phyloP scores from a whole-genome alignment of 2,113 vertebrate genomes.

The Marmota monax region DNA sequence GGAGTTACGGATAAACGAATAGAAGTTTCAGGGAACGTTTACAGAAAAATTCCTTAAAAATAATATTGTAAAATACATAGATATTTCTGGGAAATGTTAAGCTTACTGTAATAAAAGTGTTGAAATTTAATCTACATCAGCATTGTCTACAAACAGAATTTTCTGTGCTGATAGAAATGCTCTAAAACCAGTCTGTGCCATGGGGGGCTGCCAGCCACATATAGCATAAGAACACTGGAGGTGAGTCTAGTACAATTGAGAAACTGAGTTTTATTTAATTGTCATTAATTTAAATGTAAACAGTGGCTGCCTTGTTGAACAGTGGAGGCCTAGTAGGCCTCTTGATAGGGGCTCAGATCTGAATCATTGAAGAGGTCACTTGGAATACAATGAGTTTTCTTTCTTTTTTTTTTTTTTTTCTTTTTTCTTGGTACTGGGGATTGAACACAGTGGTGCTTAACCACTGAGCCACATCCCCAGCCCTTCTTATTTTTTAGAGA shows the following conservation, averaged over 20 bases:
- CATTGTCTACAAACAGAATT: neutral
- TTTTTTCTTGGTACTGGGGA: too few relatives aligned
- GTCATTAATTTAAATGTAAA: conserved; percentile 44
- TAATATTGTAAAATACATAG: neutral
- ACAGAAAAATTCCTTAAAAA: neutral
- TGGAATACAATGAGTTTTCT: neutral
- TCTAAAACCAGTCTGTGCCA: neutral
- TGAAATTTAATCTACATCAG: neutral
- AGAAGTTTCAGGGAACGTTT: neutral
- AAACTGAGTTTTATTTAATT: neutral
- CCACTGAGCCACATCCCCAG: too few relatives aligned
- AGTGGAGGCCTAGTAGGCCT: neutral
- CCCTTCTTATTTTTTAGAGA: too few relatives aligned
- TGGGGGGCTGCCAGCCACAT: neutral
- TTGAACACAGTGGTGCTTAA: too few relatives aligned
- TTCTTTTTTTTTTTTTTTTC: neutral
- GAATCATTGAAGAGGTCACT: neutral
- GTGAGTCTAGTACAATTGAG: neutral
- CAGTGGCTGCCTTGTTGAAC: neutral
- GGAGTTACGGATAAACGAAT: neutral
- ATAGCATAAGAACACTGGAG: neutral
- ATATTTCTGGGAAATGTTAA: neutral
- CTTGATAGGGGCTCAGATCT: neutral
- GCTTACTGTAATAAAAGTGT: neutral
- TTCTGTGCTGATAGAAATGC: neutral